Evolutionary conservation across 1,140 invertebrate species (phyloP).

Genomic region (Anthonomus grandis): DNA sequence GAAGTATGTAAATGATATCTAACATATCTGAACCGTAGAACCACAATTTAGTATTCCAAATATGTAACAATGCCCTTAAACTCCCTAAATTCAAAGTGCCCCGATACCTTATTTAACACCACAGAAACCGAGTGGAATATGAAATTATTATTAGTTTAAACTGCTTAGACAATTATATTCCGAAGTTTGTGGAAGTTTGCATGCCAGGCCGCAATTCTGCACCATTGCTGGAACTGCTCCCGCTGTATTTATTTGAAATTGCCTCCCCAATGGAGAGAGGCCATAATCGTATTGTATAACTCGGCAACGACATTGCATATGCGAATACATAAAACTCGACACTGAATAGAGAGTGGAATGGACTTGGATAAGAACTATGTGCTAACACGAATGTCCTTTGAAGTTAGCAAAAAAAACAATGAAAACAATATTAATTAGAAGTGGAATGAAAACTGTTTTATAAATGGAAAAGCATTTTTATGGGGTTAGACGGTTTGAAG

Average conservation of each 20-base stretch:
- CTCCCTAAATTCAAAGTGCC: slow-evolving; percentile 5
- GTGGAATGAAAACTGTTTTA: too few relatives aligned
- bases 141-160: slow-evolving; percentile 13
- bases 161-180: slow-evolving; percentile 14
- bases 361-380: background rate
- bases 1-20: too few relatives aligned
- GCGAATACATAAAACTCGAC: background rate
- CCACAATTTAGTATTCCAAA: too few relatives aligned
- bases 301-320: slow-evolving; percentile 1
- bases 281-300: slow-evolving; percentile 2
- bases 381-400: too few relatives aligned
- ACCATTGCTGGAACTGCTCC: slow-evolving; percentile 2
- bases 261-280: slow-evolving; percentile 6
- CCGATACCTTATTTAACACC: slow-evolving; percentile 10
- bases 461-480: too few relatives aligned
- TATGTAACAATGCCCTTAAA: too few relatives aligned
- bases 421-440: too few relatives aligned
- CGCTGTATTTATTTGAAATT: slow-evolving; percentile 10
- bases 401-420: too few relatives aligned
- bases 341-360: background rate
- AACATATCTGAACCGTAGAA: too few relatives aligned
- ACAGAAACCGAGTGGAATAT: slow-evolving; percentile 9
- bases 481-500: too few relatives aligned
- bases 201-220: slow-evolving; percentile 3
- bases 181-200: slow-evolving; percentile 11